Conservation (phyloP, 1,140 invertebrate species). For the Leptopilina clavipes region DNA sequence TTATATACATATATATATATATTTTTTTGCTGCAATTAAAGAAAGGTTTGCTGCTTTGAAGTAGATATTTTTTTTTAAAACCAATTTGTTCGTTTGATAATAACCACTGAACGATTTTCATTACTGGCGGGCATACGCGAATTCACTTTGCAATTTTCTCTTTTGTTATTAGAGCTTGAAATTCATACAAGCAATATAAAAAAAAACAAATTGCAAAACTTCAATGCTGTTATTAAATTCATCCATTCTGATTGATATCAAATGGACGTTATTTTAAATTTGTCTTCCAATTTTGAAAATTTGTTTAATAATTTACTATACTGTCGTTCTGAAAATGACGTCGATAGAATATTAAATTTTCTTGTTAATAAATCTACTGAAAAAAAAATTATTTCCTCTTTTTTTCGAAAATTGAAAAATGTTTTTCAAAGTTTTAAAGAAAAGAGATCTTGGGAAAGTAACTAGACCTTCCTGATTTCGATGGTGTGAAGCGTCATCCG, state of each 20-base stretch:
- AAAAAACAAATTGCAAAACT: neutral
- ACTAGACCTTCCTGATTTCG: slow-evolving; percentile 53
- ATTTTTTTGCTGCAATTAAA: neutral
- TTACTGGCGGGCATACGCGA: slow-evolving; percentile 2
- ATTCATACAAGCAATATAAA: neutral
- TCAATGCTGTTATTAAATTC: neutral
- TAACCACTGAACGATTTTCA: neutral
- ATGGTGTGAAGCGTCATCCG: slow-evolving; percentile 47
- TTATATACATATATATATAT: neutral
- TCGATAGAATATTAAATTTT: neutral
- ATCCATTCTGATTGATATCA: neutral
- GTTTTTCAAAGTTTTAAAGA: neutral
- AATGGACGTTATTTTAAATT: neutral
- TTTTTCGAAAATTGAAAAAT: neutral
- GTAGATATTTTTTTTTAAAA: neutral
- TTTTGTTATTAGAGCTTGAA: slow-evolving; percentile 8
- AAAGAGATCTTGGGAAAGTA: neutral
- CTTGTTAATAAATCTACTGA: no score
- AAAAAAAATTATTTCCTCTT: no score
- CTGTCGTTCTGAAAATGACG: neutral
- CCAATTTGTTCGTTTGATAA: slow-evolving; percentile 14
- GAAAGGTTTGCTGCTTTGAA: neutral
- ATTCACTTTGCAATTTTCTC: slow-evolving; percentile 12
- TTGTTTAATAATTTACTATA: neutral
- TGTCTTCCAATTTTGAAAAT: neutral